A percentile compares a stretch with the other conserved stretches of the same genome.
phyloP scores from a whole-genome alignment of 2,888 invertebrate species.

The Latrodectus hesperus region DNA sequence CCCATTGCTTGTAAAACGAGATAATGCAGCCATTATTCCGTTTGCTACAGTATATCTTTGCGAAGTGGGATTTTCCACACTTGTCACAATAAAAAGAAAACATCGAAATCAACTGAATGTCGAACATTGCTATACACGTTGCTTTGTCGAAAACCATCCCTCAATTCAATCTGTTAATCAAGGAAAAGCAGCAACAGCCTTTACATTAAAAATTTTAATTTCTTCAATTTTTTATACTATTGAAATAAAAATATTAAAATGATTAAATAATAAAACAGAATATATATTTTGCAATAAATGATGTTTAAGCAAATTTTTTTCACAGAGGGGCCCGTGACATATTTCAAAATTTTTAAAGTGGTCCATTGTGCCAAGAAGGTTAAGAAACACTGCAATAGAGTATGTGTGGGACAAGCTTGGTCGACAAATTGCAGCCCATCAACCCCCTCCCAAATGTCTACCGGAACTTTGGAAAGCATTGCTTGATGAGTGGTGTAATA shows the following conservation, averaged over 20 bases:
- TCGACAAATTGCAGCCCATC: too few species aligned
- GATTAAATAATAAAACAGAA: constrained; percentile 42
- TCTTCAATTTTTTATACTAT: constrained; percentile 46
- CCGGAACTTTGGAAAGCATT: too few species aligned
- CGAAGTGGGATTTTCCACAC: constrained; percentile 54
- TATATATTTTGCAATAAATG: constrained; percentile 48
- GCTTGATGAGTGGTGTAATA: too few species aligned
- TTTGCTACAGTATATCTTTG: constrained; percentile 55
- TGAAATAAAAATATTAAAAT: constrained; percentile 57
- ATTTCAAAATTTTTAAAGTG: constrained; percentile 57
- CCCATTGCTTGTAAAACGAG: constrained; percentile 54
- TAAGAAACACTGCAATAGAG: too few species aligned
- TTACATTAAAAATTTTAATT: constrained; percentile 51
- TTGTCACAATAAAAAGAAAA: constrained; percentile 59
- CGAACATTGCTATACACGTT: constrained; percentile 41
- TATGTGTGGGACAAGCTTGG: too few species aligned
- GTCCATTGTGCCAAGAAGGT: constrained; percentile 40
- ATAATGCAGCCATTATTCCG: constrained; percentile 56
- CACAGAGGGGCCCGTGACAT: constrained; percentile 55
- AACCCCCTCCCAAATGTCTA: too few species aligned
- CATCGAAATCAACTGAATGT: constrained; percentile 56
- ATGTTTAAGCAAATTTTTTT: constrained; percentile 54
- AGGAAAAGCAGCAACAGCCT: constrained; percentile 52
- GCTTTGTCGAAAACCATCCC: constrained; percentile 53
- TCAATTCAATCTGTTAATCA: constrained; percentile 52